Evolutionary conservation across 2,113 vertebrate species (phyloP), one percentile per base, ranked within the genome.

Genomic region (Donacobius atricapilla): DNA sequence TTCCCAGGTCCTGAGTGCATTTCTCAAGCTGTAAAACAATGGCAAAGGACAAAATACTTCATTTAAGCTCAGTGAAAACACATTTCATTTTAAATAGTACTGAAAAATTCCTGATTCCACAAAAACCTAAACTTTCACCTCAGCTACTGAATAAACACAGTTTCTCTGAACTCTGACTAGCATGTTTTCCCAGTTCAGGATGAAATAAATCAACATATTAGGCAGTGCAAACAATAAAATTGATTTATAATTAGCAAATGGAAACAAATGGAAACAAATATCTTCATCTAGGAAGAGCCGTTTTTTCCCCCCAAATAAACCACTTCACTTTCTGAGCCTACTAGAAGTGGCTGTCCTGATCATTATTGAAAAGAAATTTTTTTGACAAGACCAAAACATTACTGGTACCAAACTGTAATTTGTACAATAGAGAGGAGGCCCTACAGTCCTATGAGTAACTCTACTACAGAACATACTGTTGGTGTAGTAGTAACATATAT

Each of bases 1-100:
- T 99, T 72, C 99, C 99, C 87, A 99, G 98, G 95, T 99, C 99
- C 97, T 99, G 99, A 56, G 99, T 99, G 73, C 99, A 99, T 91
- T 99, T 99, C 97, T 99, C 99, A 83, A 99, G 98, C 99, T 99
- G 94, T 24, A 82, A 80, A 90, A 93, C 92, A n/a, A 87, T 18
- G 37, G n/a, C 60, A 86, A 78, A 61, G 23, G 20, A 84, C 40
- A 93, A 60, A 56, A 88, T 13, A 35, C 16, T 66, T 87, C 14
- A 25, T 35, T 77, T 72, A 96, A 90, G 56, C 9, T 54, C 48
- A 87, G 18, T 0, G 8, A 78, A 81, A 95, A n/a, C 13, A 76
- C 8, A 33, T 2, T 61, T 56, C 1, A 15, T 83, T 51, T 30
- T 17, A 89, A 87, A 23, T 1, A 42, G 10, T 28, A 61, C 48